phyloP scores from a whole-genome alignment of 2,888 invertebrate species.

The Erebia epiphron region DNA sequence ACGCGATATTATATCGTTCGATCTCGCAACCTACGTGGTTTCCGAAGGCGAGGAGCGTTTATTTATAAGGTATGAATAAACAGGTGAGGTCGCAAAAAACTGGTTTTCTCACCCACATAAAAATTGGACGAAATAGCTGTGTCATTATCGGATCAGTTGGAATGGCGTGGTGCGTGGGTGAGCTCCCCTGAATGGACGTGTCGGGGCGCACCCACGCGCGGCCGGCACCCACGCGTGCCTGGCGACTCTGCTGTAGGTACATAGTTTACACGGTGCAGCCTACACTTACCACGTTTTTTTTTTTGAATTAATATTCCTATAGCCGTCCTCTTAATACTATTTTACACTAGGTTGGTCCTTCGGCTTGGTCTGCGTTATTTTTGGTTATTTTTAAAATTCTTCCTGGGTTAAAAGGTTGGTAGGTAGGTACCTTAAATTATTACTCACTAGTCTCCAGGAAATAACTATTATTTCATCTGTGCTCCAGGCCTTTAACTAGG shows the following conservation, averaged over 20 bases:
- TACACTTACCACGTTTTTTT: constrained; percentile 3
- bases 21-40: constrained; percentile 4
- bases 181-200: constrained; percentile 71
- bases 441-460: no score
- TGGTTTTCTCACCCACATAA: constrained; percentile 38
- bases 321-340: background rate
- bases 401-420: no score
- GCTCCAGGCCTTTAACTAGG: no score
- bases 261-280: constrained; percentile 6
- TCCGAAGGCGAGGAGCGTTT: constrained; percentile 17
- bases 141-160: constrained; percentile 61
- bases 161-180: constrained; percentile 57
- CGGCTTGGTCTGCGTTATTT: no score
- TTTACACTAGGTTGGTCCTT: background rate
- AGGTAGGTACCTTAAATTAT: no score
- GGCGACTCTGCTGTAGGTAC: background rate
- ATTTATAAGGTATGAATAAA: constrained; percentile 27
- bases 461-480: no score
- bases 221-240: constrained; percentile 17
- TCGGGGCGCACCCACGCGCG: constrained; percentile 50
- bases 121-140: constrained; percentile 51
- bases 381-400: no score
- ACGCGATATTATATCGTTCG: constrained; percentile 46
- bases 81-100: constrained; percentile 34
- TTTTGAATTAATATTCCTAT: constrained; percentile 2